Base-by-base conservation (phyloP, 2,113 vertebrate genomes). In the Acrocephalus arundinaceus region DNA sequence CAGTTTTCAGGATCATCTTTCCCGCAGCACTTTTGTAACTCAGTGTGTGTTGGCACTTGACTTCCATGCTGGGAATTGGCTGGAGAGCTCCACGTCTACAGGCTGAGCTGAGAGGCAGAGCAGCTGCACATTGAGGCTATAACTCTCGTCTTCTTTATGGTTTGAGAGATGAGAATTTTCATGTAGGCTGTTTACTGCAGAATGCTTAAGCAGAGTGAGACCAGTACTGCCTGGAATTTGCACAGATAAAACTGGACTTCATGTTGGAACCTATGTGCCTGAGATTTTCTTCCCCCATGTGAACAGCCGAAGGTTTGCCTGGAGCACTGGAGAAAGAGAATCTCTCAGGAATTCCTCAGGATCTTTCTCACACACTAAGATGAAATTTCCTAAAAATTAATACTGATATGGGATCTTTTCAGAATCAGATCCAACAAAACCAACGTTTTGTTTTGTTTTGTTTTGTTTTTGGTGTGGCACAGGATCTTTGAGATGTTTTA, bases 181-280 rank as follows among this genome's bases (percentile, higher is more conserved):
- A 27, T 41, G 37, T 21, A 24, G 2, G 3, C 15, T 68, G 1
- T 75, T 89, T 43, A 48, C 49, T 33, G 65, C 79, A 68, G 65
- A 89, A 91, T 89, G 51, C 52, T 75, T 86, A 78, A 95, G 30
- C 43, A 94, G 41, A 54, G 49, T 33, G 70, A 87, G 61, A 52
- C 27, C 41, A 52, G 23, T 15, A 17, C 52, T 61, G 62, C 33
- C 27, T 58, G 46, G 54, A 66, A 79, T 18, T 45, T 37, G 31
- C 41, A 49, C 49, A 85, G 61, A 15, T 39, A 65, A 85, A 94
- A 80, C 49, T 39, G 73, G 35, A n/a, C 21, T 78, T 75, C 24
- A 14, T 46, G 22, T 11, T 75, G 54, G 37, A 75, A 49, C 0
- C 0, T 33, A 5, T 49, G 30, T 82, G 22, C 20, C 41, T 12